Conservation (phyloP, 64 coral and sea anemone genomes). For the Dendrophyllia cribrosa region DNA sequence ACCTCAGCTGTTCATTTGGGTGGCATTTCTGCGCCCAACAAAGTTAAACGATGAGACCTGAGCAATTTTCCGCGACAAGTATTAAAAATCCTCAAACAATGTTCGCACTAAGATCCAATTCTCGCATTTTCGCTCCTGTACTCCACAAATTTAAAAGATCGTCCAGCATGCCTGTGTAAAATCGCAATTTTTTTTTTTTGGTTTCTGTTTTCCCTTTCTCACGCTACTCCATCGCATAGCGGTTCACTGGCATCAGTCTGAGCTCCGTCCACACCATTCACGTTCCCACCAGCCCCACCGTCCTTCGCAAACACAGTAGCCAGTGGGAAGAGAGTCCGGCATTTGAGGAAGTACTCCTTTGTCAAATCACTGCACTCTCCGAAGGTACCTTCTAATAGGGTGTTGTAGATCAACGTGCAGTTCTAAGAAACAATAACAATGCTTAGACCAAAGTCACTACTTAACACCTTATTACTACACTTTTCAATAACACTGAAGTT, state of each 20-base stretch:
- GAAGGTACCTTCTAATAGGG: constrained; percentile 48
- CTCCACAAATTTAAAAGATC: constrained; percentile 43
- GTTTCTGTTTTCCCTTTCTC: not conserved
- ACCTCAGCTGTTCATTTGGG: not conserved
- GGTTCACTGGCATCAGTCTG: constrained; percentile 5
- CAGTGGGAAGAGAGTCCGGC: constrained; percentile 40
- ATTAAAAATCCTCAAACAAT: constrained; percentile 14
- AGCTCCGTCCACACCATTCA: constrained; percentile 59
- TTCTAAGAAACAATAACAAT: constrained; percentile 33
- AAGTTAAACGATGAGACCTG: not conserved
- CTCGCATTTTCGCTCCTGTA: not conserved
- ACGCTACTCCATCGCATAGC: constrained; percentile 58
- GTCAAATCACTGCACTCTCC: constrained; percentile 57
- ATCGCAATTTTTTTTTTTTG: not conserved
- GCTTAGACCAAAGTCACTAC: not conserved
- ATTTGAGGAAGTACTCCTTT: constrained; percentile 49
- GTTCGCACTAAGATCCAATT: not conserved
- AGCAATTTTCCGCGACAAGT: not conserved
- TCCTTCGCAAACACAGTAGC: constrained; percentile 53
- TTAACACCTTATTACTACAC: not conserved
- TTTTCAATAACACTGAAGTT: too few relatives aligned
- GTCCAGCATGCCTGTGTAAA: not conserved
- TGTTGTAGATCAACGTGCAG: constrained; percentile 68
- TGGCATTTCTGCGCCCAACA: not conserved
- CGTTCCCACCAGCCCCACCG: constrained; percentile 17